Percentiles rank a stretch among this genome's conserved stretches.
phyloP scores from a whole-genome alignment of 2,888 invertebrate genomes.

The Phragmatobia fuliginosa region DNA sequence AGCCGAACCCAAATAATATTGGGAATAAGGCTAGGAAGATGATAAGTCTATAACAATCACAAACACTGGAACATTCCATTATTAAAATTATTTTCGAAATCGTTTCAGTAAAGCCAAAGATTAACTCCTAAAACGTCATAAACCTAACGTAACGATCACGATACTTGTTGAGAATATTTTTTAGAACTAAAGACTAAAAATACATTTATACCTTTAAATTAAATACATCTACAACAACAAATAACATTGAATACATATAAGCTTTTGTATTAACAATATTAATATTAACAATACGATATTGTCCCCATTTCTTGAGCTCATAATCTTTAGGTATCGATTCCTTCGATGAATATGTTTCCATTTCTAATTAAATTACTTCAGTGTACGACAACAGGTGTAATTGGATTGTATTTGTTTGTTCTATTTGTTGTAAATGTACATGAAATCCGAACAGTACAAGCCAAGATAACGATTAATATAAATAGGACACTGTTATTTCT shows the following conservation, averaged over 20 bases:
- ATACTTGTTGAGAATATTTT: too few relatives aligned
- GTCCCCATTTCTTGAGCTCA: background rate
- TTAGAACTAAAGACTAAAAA: background rate
- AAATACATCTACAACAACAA: background rate
- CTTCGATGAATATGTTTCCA: slow-evolving; percentile 1
- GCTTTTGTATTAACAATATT: slow-evolving; percentile 1
- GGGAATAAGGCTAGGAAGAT: too few relatives aligned
- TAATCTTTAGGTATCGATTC: background rate
- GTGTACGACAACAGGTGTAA: slow-evolving; percentile 28
- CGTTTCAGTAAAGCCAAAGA: too few relatives aligned
- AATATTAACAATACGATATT: background rate
- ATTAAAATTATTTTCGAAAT: too few relatives aligned
- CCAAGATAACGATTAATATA: slow-evolving; percentile 21
- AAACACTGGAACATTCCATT: too few relatives aligned
- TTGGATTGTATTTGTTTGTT: slow-evolving; percentile 40
- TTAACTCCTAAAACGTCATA: too few relatives aligned
- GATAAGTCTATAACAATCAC: too few relatives aligned
- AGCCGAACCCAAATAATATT: too few relatives aligned
- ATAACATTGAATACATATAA: background rate
- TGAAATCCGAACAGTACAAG: slow-evolving; percentile 20
- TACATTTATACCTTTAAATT: background rate
- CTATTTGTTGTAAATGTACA: slow-evolving; percentile 30
- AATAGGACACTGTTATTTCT: slow-evolving; percentile 15
- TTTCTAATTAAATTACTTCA: slow-evolving; percentile 26
- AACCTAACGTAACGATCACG: too few relatives aligned